Evolutionary conservation across 2,113 vertebrate genomes (phyloP).

Genomic region (Proterorhinus semilunaris): DNA sequence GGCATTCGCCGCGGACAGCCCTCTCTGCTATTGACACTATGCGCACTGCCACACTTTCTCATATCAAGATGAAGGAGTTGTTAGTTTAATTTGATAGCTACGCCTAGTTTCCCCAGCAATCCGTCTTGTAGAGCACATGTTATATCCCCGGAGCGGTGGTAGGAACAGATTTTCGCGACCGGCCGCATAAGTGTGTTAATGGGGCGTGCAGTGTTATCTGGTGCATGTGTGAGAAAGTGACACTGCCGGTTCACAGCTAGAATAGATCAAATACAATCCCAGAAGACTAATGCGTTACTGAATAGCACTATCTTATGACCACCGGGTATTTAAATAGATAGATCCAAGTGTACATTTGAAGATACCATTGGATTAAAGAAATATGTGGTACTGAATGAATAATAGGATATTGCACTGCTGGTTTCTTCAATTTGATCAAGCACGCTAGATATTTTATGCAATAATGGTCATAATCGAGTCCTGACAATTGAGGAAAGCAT

Average conservation of each 20-base stretch:
- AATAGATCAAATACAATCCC: too few species aligned
- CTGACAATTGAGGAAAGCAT: too few species aligned
- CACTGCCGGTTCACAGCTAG: neutral
- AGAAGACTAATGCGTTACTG: too few species aligned
- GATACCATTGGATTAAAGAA: too few species aligned
- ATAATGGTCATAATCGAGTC: too few species aligned
- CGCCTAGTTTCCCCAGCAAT: neutral
- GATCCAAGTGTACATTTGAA: too few species aligned
- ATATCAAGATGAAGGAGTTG: neutral
- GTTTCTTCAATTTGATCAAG: too few species aligned
- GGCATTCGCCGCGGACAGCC: neutral
- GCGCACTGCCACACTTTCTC: neutral
- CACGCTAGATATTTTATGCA: too few species aligned
- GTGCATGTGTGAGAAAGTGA: neutral
- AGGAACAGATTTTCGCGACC: neutral
- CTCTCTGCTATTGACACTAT: neutral
- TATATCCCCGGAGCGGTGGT: neutral
- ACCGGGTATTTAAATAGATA: too few species aligned
- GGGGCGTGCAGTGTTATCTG: neutral
- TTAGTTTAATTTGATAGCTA: neutral
- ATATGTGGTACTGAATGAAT: too few species aligned
- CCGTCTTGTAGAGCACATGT: neutral
- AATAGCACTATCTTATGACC: too few species aligned
- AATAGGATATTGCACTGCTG: too few species aligned
- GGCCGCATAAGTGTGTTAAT: neutral